A percentile compares a stretch with the other conserved stretches of the same genome.
Evolutionary conservation across 1,140 invertebrate species (phyloP).

Genomic region (Halictus rubicundus): DNA sequence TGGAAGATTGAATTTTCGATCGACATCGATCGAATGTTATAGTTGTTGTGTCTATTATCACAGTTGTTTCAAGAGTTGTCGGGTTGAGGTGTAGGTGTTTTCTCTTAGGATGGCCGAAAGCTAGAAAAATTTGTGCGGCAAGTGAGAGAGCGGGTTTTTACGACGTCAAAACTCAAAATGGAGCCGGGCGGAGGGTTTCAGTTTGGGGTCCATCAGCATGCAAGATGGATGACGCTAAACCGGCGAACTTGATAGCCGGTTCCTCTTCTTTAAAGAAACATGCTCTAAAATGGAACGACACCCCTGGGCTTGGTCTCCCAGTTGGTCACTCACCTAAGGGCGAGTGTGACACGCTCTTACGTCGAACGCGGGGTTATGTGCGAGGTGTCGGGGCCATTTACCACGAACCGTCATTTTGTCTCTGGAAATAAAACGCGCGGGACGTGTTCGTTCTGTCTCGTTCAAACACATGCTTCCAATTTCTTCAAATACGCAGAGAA

Average conservation of each 20-base stretch:
- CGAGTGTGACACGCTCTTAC: slow-evolving; percentile 37
- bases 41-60: too few relatives aligned
- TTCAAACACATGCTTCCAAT: too few relatives aligned
- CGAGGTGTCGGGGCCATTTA: neutral
- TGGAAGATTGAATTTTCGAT: too few relatives aligned
- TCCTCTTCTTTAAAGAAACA: slow-evolving; percentile 57
- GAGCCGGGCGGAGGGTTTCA: neutral
- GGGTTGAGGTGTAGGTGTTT: too few relatives aligned
- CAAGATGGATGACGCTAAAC: slow-evolving; percentile 49
- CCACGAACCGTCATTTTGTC: neutral
- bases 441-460: too few relatives aligned
- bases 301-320: slow-evolving; percentile 40
- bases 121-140: too few relatives aligned
- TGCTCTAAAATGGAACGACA: slow-evolving; percentile 46
- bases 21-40: too few relatives aligned
- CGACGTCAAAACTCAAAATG: neutral
- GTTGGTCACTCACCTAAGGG: slow-evolving; percentile 25
- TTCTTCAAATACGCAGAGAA: too few relatives aligned
- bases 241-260: slow-evolving; percentile 6
- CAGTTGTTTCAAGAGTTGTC: too few relatives aligned
- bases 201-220: slow-evolving; percentile 26
- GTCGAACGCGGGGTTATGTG: slow-evolving; percentile 16
- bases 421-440: too few relatives aligned
- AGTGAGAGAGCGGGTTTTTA: neutral
- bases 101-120: too few relatives aligned